Evolutionary conservation across 2,797 vertebrate species (phyloP), one percentile per base, ranked within the genome.

Genomic region (Anomalospiza imberbis): DNA sequence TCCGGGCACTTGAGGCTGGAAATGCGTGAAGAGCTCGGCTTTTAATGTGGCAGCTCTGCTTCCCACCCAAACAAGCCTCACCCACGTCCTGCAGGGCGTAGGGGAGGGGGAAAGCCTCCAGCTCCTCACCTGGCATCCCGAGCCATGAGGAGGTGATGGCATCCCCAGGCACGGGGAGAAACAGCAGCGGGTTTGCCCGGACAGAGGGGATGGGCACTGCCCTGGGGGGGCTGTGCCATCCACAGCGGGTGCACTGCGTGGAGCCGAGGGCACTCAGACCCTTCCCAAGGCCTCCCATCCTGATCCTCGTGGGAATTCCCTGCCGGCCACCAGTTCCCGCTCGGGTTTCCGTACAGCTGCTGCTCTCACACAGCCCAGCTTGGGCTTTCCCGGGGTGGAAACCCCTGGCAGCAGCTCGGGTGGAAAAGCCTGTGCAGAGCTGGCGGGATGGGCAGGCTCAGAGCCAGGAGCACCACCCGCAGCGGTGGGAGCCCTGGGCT

Each of bases 151-250:
- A 78, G 53, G 29, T 20, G 76, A 88, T 94, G 93, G 92, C 92
- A 83, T 90, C 88, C 76, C 61, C 93, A 61, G 95, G 90, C 85
- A 26, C 65, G 31, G 34, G 34, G 53, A 36, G 26, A 86, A 94
- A 90, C 13, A 94, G 93, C 94, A 81, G 68, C 31, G 29, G 13
- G 1, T 24, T 45, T 48, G 63, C 53, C n/a, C 67, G 2, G 40
- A 0, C 2, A 54, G 66, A n/a, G 50, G 17, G 28, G 31, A 8
- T 4, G 10, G 53, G 28, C 28, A 34, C 38, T 9, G 19, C 36
- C 2, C 22, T 7, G 57, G 13, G 29, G 8, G 42, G 3, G 28
- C 60, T 26, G 31, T n/a, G 31, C 50, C 16, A 42, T 10, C 50
- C 67, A 1, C 67, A 1, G 68, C 75, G 32, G 70, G 65, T 34